phyloP scores from a whole-genome alignment of 2,797 vertebrate species.

The Crenichthys baileyi region DNA sequence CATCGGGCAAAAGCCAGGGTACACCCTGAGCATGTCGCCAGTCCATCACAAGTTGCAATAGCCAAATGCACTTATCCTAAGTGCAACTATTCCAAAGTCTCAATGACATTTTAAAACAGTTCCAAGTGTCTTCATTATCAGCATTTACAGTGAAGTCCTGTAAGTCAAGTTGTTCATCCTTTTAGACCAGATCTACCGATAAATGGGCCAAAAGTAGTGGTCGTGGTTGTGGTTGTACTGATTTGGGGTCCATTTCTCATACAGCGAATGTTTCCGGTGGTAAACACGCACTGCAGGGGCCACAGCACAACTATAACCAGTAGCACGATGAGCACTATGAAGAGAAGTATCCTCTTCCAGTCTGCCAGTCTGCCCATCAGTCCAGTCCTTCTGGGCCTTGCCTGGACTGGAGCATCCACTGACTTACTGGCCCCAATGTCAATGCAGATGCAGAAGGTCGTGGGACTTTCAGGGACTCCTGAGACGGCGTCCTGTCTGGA shows the following conservation, averaged over 20 bases:
- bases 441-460: slow-evolving; percentile 83
- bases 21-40: background rate
- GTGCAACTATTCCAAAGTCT: slow-evolving; percentile 7
- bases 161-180: slow-evolving; percentile 2
- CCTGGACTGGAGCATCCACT: slow-evolving; percentile 13
- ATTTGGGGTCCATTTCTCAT: background rate
- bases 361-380: slow-evolving; percentile 76
- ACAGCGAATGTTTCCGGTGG: slow-evolving; percentile 88
- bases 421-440: slow-evolving; percentile 88
- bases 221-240: accelerated
- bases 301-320: slow-evolving; percentile 88
- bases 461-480: slow-evolving; percentile 14
- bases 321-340: slow-evolving; percentile 81
- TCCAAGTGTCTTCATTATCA: slow-evolving; percentile 11
- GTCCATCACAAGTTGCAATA: background rate
- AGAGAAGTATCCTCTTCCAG: slow-evolving; percentile 88
- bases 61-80: background rate
- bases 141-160: slow-evolving; percentile 13
- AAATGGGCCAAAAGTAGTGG: background rate
- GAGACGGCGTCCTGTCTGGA: slow-evolving; percentile 31
- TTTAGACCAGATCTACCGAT: background rate
- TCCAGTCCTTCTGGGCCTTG: background rate
- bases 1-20: background rate
- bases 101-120: background rate
- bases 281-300: slow-evolving; percentile 91